Percentiles rank a stretch among this genome's conserved stretches.
Conservation (phyloP, 2,113 vertebrate genomes). For the Heterotilapia buettikoferi region DNA sequence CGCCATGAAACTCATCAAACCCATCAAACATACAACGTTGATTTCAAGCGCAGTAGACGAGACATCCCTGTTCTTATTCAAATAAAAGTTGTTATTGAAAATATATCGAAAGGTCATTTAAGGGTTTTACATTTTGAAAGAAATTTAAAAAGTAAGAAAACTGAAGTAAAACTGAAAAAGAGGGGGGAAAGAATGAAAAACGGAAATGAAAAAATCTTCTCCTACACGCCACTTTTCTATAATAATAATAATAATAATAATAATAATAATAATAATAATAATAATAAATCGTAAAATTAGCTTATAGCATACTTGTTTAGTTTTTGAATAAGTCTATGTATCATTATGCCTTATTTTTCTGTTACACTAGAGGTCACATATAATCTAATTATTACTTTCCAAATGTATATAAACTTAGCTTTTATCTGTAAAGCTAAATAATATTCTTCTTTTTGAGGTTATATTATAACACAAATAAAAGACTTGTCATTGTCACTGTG, state of each 20-base stretch:
- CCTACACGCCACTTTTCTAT: accelerated
- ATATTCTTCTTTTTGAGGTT: not conserved
- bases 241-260: not conserved
- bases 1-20: not conserved
- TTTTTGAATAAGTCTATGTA: not conserved
- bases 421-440: not conserved
- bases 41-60: not conserved
- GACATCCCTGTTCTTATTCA: not conserved
- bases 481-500: too few species aligned
- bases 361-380: not conserved
- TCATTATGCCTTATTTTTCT: not conserved
- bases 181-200: not conserved
- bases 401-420: not conserved
- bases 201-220: not conserved
- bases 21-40: not conserved
- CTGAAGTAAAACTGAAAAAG: not conserved
- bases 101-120: not conserved
- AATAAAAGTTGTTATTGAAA: not conserved
- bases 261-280: not conserved
- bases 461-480: not conserved
- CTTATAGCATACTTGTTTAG: accelerated
- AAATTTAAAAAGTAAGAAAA: not conserved
- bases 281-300: not conserved
- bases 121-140: not conserved
- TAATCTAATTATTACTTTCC: not conserved